A percentile compares a stretch with the other conserved stretches of the same genome.
Evolutionary conservation across 2,888 invertebrate species (phyloP).

Genomic region (Petrophora chlorosata): DNA sequence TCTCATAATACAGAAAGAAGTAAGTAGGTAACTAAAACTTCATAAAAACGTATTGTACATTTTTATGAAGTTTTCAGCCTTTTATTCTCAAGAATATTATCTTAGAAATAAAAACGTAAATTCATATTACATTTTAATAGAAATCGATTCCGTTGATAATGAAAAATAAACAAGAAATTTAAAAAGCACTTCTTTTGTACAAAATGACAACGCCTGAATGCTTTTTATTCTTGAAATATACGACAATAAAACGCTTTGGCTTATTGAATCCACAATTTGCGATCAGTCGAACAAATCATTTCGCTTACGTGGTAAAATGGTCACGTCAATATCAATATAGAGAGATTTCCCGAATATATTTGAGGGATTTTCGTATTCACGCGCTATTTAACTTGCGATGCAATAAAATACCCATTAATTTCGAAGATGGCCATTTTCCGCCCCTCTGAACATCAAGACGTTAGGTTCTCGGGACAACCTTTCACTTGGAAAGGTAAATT

Average conservation of each 20-base stretch:
- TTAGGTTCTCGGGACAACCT: conserved; percentile 59
- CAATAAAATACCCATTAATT: conserved; percentile 82
- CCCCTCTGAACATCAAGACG: conserved; percentile 62
- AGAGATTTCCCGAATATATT: conserved; percentile 51
- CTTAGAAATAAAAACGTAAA: too few species aligned
- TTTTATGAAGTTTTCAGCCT: too few species aligned
- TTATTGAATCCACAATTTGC: conserved; percentile 41
- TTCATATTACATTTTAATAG: not conserved
- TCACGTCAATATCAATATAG: conserved; percentile 43
- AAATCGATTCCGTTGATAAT: not conserved
- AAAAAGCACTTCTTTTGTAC: conserved; percentile 12
- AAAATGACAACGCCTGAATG: conserved; percentile 27
- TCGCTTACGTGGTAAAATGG: conserved; percentile 39
- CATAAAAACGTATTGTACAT: too few species aligned
- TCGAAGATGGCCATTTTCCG: conserved; percentile 77
- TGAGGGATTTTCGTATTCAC: conserved; percentile 63
- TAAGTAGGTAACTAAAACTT: too few species aligned
- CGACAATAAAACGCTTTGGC: conserved; percentile 31
- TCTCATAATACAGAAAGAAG: too few species aligned
- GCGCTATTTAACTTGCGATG: conserved; percentile 78
- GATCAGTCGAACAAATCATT: conserved; percentile 40
- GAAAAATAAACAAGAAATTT: not conserved
- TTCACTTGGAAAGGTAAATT: conserved; percentile 53
- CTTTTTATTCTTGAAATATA: conserved; percentile 36
- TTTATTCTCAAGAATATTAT: too few species aligned